Conservation (phyloP, 2,888 invertebrate species). For the Leptinotarsa juncta region DNA sequence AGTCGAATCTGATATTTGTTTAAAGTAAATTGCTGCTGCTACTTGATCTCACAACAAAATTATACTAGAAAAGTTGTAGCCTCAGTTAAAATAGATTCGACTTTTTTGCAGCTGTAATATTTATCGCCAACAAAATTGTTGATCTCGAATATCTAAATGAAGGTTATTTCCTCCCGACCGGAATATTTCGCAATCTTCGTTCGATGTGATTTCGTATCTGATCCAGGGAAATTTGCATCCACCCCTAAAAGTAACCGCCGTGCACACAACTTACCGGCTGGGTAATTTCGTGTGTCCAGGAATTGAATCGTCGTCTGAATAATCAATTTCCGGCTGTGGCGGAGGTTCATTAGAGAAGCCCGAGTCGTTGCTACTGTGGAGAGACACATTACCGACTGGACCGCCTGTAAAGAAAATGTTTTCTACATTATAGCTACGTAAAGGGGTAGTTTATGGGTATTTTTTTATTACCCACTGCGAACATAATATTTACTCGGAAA, state of each 20-base stretch:
- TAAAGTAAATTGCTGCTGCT: no score
- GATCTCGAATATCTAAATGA: background rate
- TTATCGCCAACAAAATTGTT: background rate
- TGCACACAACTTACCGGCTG: constrained; percentile 65
- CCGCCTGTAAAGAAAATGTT: constrained; percentile 50
- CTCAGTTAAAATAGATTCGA: no score
- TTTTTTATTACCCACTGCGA: no score
- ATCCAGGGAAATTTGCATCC: constrained; percentile 29
- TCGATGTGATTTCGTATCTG: background rate
- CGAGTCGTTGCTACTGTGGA: constrained; percentile 92
- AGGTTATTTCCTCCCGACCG: background rate
- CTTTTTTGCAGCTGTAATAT: no score
- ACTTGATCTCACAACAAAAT: no score
- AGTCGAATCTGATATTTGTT: no score
- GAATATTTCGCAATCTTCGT: background rate
- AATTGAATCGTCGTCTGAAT: constrained; percentile 88
- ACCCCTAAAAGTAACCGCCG: constrained; percentile 24
- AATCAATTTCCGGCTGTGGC: constrained; percentile 90
- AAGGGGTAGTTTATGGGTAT: background rate
- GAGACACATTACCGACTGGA: constrained; percentile 78
- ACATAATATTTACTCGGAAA: no score
- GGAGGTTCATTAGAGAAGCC: constrained; percentile 90
- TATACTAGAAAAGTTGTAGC: no score
- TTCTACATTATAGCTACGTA: background rate
- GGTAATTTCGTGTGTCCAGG: constrained; percentile 71